A percentile compares a stretch with the other conserved stretches of the same genome.
Conservation (phyloP, 2,888 invertebrate genomes). For the Boloria selene region DNA sequence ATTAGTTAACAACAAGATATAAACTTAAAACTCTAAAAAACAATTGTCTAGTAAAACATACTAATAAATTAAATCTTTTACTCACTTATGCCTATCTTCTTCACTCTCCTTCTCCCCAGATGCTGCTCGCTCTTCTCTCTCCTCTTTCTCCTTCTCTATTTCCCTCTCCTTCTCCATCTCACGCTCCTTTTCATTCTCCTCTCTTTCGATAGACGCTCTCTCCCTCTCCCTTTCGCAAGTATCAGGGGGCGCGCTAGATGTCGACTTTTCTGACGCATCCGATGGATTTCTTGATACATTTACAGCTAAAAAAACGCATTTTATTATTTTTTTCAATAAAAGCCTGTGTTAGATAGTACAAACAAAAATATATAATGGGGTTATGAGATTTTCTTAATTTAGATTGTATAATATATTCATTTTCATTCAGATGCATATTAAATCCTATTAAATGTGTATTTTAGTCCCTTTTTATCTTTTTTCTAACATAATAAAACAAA, state of each 20-base stretch:
- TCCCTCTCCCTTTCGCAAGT: slow-evolving; percentile 43
- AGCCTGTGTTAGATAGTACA: no score
- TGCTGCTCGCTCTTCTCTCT: slow-evolving; percentile 20
- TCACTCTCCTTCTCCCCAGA: slow-evolving; percentile 47
- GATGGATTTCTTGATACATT: slow-evolving; percentile 75
- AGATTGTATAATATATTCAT: neutral
- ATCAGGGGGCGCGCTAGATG: slow-evolving; percentile 44
- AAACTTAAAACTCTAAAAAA: no score
- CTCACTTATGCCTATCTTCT: slow-evolving; percentile 34
- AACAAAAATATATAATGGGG: no score
- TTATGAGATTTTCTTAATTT: no score
- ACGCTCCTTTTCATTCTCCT: slow-evolving; percentile 40
- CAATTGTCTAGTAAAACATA: neutral
- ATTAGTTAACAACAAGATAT: no score
- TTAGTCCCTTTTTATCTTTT: neutral
- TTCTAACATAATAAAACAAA: neutral
- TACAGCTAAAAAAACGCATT: slow-evolving; percentile 50
- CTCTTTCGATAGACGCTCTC: slow-evolving; percentile 38
- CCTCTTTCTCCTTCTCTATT: slow-evolving; percentile 10
- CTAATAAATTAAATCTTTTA: neutral
- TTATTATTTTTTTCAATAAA: neutral
- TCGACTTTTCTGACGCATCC: slow-evolving; percentile 66
- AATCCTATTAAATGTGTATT: no score
- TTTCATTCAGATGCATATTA: no score
- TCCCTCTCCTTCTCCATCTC: slow-evolving; percentile 37